Conservation (phyloP, 2,888 invertebrate genomes). For the Latrodectus elegans region DNA sequence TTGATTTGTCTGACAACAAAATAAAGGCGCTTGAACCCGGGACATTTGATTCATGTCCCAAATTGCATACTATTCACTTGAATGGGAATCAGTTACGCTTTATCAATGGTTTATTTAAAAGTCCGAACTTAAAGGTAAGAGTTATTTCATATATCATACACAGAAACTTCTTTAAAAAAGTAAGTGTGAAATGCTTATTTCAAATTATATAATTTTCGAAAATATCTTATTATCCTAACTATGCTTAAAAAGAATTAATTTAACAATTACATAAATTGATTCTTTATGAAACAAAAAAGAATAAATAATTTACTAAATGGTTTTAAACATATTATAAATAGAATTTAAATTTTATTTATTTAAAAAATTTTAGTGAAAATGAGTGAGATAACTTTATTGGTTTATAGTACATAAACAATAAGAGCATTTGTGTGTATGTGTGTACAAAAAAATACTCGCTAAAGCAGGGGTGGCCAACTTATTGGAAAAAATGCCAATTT, state of each 20-base stretch:
- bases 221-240: background rate
- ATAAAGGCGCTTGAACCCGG: background rate
- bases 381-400: too few relatives aligned
- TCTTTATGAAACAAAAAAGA: background rate
- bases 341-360: too few relatives aligned
- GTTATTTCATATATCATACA: background rate
- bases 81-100: background rate
- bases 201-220: background rate
- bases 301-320: background rate
- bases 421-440: too few relatives aligned
- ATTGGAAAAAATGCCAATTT: too few relatives aligned
- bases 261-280: background rate
- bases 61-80: slow-evolving; percentile 7
- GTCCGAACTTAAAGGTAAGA: slow-evolving; percentile 23
- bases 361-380: too few relatives aligned
- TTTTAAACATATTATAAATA: too few relatives aligned
- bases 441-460: too few relatives aligned
- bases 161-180: background rate
- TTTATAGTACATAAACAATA: too few relatives aligned
- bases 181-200: background rate
- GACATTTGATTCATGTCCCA: slow-evolving; percentile 3
- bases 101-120: slow-evolving; percentile 12
- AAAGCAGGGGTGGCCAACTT: too few relatives aligned
- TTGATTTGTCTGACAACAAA: slow-evolving; percentile 19
- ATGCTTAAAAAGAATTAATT: background rate